Conservation (phyloP, 1,140 invertebrate species). For the Eriocheir sinensis region DNA sequence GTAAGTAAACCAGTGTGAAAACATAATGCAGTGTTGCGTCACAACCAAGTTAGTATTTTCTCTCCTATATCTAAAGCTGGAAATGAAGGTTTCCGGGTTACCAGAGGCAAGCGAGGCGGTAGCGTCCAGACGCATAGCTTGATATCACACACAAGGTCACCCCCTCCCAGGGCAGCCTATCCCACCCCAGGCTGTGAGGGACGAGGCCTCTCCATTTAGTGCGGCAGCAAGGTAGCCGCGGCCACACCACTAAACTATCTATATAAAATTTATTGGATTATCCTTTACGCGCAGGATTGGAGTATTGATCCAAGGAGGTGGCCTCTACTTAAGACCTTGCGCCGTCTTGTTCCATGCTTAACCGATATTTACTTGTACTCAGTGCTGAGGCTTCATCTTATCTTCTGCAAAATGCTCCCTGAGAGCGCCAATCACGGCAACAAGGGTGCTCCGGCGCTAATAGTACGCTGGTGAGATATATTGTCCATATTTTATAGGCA, state of each 20-base stretch:
- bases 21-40: no score
- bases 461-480: constrained; percentile 47
- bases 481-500: constrained; percentile 42
- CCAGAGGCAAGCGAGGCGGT: background rate
- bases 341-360: background rate
- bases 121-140: background rate
- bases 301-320: constrained; percentile 10
- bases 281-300: constrained; percentile 49
- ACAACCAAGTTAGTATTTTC: no score
- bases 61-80: no score
- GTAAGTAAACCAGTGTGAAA: no score
- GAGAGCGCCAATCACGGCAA: background rate
- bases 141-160: background rate
- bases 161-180: background rate
- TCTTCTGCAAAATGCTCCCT: constrained; percentile 1
- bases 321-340: constrained; percentile 40
- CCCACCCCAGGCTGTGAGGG: background rate
- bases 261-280: background rate
- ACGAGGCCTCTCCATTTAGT: background rate
- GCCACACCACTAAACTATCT: constrained; percentile 5
- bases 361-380: constrained; percentile 55
- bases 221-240: background rate
- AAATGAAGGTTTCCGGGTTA: background rate
- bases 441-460: constrained; percentile 40
- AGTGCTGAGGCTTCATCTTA: constrained; percentile 40